Evolutionary conservation across 2,888 invertebrate species (phyloP).

Genomic region (Crematogaster levior): DNA sequence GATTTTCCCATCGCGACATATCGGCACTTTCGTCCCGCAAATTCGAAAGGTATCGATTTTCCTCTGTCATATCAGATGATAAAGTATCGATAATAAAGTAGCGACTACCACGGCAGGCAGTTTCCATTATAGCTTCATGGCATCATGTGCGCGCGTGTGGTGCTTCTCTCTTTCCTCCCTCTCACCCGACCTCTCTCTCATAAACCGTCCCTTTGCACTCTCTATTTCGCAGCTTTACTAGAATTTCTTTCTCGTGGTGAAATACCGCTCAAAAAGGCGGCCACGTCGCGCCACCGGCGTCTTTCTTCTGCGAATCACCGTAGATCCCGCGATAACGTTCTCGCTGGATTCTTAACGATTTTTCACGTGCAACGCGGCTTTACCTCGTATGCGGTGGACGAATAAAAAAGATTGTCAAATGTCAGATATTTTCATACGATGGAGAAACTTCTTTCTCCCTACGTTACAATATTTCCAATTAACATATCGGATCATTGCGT

Average conservation of each 20-base stretch:
- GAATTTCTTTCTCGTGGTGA: slow-evolving; percentile 58
- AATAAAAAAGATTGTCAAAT: not conserved
- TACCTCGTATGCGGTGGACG: not conserved
- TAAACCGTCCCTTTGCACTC: slow-evolving; percentile 57
- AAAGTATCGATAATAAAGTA: slow-evolving; percentile 51
- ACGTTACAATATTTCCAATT: not conserved
- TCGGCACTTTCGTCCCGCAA: slow-evolving; percentile 1
- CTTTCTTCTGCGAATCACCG: slow-evolving; percentile 54
- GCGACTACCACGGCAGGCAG: slow-evolving; percentile 18
- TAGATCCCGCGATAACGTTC: slow-evolving; percentile 57
- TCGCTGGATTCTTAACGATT: slow-evolving; percentile 54
- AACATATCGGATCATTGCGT: not conserved
- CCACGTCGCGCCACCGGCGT: slow-evolving; percentile 8
- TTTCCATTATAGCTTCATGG: slow-evolving; percentile 29
- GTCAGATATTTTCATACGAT: not conserved
- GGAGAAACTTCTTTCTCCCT: not conserved
- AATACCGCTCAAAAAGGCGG: slow-evolving; percentile 56
- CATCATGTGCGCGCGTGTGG: slow-evolving; percentile 6
- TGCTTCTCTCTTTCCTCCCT: not conserved
- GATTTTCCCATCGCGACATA: slow-evolving; percentile 10
- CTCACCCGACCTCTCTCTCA: not conserved
- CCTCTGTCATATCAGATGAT: slow-evolving; percentile 27
- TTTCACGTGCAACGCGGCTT: slow-evolving; percentile 41
- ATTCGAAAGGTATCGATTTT: slow-evolving; percentile 34
- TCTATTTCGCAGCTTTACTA: slow-evolving; percentile 61